A percentile compares a stretch with the other conserved stretches of the same genome.
phyloP scores from a whole-genome alignment of 2,888 invertebrate species.

The Cheilosia urbana region DNA sequence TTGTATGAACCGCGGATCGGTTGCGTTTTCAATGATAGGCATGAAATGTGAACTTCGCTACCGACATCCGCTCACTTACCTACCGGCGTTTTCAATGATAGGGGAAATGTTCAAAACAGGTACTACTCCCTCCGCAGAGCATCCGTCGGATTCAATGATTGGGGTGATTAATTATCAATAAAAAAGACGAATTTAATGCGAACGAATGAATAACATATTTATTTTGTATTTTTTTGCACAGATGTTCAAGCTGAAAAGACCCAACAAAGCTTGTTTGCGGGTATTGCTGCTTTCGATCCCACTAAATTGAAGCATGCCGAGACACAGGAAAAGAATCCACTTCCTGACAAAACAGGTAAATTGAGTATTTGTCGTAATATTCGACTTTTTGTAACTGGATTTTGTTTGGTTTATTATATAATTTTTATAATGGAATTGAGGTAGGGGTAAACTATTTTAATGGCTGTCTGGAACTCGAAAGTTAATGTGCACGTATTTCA shows the following conservation, averaged over 20 bases:
- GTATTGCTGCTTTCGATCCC: conserved; percentile 93
- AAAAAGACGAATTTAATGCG: background rate
- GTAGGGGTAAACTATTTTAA: too few relatives aligned
- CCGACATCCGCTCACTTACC: too few relatives aligned
- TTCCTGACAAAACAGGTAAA: conserved; percentile 96
- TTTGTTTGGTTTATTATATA: too few relatives aligned
- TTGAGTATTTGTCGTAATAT: background rate
- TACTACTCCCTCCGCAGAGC: too few relatives aligned
- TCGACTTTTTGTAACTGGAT: background rate
- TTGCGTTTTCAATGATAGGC: too few relatives aligned
- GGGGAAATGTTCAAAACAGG: too few relatives aligned
- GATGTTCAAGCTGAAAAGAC: conserved; percentile 95
- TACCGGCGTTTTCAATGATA: too few relatives aligned
- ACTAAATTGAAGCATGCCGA: conserved; percentile 94
- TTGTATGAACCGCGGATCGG: too few relatives aligned
- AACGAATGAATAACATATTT: background rate
- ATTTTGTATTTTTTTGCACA: conserved; percentile 80
- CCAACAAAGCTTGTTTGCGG: conserved; percentile 92
- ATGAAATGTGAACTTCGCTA: too few relatives aligned
- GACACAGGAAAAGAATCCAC: conserved; percentile 95
- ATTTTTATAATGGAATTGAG: too few relatives aligned
- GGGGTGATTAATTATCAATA: too few relatives aligned
- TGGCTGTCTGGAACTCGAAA: background rate
- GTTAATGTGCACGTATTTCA: background rate
- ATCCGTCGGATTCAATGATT: too few relatives aligned